Conservation (phyloP, 2,888 invertebrate genomes). For the Sinhomidia bicolor region DNA sequence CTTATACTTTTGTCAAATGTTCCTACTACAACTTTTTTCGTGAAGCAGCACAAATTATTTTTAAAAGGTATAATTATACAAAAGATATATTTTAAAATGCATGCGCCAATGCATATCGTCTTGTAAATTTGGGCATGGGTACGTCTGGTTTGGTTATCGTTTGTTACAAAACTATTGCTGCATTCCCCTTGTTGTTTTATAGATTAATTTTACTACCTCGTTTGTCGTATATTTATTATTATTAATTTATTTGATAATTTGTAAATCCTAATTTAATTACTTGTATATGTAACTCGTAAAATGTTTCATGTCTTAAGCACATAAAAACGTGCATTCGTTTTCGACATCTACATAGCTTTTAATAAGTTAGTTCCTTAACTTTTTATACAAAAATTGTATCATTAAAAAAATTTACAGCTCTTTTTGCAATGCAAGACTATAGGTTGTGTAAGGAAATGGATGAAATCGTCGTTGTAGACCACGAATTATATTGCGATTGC, state of each 20-base stretch:
- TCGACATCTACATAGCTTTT: neutral
- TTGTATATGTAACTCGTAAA: neutral
- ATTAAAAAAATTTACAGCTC: neutral
- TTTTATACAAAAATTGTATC: neutral
- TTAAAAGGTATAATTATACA: neutral
- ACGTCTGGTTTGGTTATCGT: neutral
- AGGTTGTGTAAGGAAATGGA: constrained; percentile 12
- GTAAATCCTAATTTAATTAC: neutral
- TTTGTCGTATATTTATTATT: neutral
- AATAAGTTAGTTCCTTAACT: neutral
- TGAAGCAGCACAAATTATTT: neutral
- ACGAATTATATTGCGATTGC: constrained; percentile 41
- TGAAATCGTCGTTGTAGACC: constrained; percentile 56
- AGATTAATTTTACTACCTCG: neutral
- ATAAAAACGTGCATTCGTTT: too few relatives aligned
- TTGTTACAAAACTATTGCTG: neutral
- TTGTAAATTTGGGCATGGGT: neutral
- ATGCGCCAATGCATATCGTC: neutral
- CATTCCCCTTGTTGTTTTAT: neutral
- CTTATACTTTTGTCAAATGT: neutral
- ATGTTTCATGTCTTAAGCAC: too few relatives aligned
- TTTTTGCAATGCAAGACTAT: neutral
- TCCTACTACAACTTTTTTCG: neutral
- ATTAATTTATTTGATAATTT: neutral
- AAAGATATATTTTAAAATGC: neutral